Conservation (phyloP, 2,888 invertebrate species). For the Acrobasis repandana region DNA sequence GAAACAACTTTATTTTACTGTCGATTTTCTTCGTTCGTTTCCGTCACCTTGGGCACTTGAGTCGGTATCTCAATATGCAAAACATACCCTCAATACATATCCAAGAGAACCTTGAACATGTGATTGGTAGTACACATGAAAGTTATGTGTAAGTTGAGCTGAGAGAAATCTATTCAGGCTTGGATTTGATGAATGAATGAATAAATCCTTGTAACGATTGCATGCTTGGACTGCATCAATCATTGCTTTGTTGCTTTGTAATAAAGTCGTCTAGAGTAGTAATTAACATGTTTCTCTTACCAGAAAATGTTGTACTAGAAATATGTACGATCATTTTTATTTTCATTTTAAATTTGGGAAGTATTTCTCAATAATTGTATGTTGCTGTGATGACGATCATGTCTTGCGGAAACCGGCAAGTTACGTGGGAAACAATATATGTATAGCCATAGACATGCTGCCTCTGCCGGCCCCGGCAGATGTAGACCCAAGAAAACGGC, state of each 20-base stretch:
- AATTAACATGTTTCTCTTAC: too few species aligned
- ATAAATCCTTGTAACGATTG: not conserved
- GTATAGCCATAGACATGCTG: too few species aligned
- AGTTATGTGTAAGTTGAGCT: not conserved
- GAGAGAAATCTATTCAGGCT: not conserved
- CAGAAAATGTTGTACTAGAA: too few species aligned
- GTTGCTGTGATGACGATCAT: too few species aligned
- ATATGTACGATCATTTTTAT: too few species aligned
- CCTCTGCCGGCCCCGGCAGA: too few species aligned
- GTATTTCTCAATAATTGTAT: too few species aligned
- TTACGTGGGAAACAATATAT: too few species aligned
- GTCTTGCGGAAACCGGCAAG: too few species aligned
- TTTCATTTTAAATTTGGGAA: too few species aligned
- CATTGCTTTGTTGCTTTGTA: not conserved
- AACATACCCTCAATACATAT: constrained; percentile 7
- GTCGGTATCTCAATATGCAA: constrained; percentile 10
- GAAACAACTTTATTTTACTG: constrained; percentile 2
- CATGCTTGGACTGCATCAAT: not conserved
- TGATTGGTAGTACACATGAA: not conserved
- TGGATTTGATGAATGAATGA: not conserved
- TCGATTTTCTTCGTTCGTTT: constrained; percentile 1
- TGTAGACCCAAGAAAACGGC: too few species aligned
- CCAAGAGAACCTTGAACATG: constrained; percentile 2
- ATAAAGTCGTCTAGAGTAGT: not conserved
- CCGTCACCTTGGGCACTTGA: not conserved